These are phyloP conservation scores for Drosophila rufa DNA, from an alignment of 1,140 invertebrate species.

Conservation along the genomic window DNA sequence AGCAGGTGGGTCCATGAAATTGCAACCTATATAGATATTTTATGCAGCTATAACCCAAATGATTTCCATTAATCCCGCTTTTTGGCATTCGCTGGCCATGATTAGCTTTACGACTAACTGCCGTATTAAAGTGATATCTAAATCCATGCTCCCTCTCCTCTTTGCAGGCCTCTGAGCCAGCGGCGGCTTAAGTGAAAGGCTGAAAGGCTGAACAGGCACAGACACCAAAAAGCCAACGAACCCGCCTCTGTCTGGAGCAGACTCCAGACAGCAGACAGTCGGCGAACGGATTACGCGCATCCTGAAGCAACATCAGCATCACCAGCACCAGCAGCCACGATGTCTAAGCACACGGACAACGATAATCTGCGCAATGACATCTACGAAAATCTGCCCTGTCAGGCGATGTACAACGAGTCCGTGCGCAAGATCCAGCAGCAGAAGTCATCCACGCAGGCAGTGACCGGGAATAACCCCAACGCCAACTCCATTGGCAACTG, in stretches of 20 bases:
- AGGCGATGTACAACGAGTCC: constrained; percentile 84
- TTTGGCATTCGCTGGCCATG: constrained; percentile 10
- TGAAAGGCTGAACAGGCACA: constrained; percentile 40
- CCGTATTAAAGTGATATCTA: constrained; percentile 19
- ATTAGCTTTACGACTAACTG: constrained; percentile 10
- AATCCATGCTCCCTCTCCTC: constrained; percentile 6
- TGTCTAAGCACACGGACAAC: constrained; percentile 84
- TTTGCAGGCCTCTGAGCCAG: constrained; percentile 41
- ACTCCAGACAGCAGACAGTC: constrained; percentile 41
- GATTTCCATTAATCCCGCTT: constrained; percentile 1
- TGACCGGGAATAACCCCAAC: constrained; percentile 69
- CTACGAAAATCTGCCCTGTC: constrained; percentile 84
- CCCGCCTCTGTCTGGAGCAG: constrained; percentile 17
- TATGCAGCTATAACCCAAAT: background rate
- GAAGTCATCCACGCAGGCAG: constrained; percentile 41
- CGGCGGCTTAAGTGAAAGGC: constrained; percentile 50
- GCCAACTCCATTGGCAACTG: constrained; percentile 65
- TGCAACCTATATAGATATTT: too few relatives aligned
- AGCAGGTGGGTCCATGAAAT: background rate
- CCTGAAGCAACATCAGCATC: constrained; percentile 28
- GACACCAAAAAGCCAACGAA: constrained; percentile 41
- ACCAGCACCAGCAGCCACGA: constrained; percentile 41
- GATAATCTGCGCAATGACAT: constrained; percentile 85
- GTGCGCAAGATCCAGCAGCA: constrained; percentile 83
- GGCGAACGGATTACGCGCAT: constrained; percentile 55